These are phyloP conservation scores for Aphelocoma coerulescens DNA, from an alignment of 2,113 vertebrate species.

Conservation along the genomic window DNA sequence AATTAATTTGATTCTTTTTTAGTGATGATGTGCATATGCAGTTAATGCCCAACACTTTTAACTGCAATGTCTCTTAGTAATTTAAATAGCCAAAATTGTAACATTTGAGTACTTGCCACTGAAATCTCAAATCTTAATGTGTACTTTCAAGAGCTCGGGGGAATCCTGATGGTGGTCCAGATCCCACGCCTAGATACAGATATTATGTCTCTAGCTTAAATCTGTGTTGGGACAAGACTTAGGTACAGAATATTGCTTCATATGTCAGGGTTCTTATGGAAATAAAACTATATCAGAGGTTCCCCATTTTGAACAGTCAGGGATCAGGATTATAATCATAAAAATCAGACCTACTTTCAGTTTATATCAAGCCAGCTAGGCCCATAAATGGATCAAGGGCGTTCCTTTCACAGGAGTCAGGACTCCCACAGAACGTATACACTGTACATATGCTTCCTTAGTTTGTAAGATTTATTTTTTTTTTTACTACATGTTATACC, in stretches of 20 bases:
- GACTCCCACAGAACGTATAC: neutral
- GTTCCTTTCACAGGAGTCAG: neutral
- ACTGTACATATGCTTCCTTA: neutral
- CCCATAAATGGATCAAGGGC: neutral
- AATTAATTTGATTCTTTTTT: neutral
- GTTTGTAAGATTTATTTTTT: neutral
- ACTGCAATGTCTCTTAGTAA: neutral
- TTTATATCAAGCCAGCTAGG: neutral
- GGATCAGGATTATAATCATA: neutral
- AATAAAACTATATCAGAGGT: neutral
- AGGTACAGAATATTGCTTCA: rapidly evolving
- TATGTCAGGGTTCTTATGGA: neutral
- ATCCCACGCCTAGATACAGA: neutral
- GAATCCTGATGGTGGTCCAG: neutral
- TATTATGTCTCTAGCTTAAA: neutral
- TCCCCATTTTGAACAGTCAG: neutral
- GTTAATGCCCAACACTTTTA: neutral
- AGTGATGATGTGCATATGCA: neutral
- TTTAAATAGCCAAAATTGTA: neutral
- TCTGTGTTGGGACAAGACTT: neutral
- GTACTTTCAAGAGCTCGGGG: neutral
- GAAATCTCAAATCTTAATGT: neutral
- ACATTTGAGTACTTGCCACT: neutral
- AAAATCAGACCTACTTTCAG: neutral
- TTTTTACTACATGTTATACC: rapidly evolving